Conservation (phyloP, 23 tunicate genomes). For the Halocynthia aurantium region DNA sequence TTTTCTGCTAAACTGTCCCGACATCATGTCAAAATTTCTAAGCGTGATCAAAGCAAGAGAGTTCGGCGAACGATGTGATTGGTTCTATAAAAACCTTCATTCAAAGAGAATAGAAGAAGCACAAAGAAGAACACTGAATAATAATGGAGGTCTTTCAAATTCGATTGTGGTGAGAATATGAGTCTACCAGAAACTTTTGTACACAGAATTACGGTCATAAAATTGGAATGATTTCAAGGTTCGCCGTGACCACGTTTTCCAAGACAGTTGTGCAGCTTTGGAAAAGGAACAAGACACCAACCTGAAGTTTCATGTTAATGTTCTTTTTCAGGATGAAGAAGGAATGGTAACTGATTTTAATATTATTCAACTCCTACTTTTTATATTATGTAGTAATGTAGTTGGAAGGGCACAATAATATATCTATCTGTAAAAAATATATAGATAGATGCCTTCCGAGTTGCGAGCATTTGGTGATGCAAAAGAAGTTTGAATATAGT, state of each 20-base stretch:
- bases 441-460: no score
- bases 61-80: constrained; percentile 63
- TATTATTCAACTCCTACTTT: background rate
- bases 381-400: background rate
- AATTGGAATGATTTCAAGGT: constrained; percentile 7
- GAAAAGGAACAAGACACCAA: constrained; percentile 15
- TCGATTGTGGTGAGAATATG: background rate
- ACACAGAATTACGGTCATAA: no score
- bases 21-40: constrained; percentile 48
- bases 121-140: background rate
- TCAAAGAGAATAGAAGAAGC: constrained; percentile 27
- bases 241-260: constrained; percentile 51
- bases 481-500: background rate
- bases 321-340: constrained; percentile 80
- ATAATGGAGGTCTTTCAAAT: constrained; percentile 2
- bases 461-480: background rate
- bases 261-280: constrained; percentile 68
- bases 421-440: no score
- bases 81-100: constrained; percentile 78
- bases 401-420: no score
- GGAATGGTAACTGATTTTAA: constrained; percentile 40
- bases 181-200: no score
- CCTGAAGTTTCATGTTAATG: constrained; percentile 29
- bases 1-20: constrained; percentile 40
- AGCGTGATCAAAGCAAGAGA: constrained; percentile 37